Evolutionary conservation across 1,140 invertebrate species (phyloP).

Genomic region (Neodiprion lecontei): DNA sequence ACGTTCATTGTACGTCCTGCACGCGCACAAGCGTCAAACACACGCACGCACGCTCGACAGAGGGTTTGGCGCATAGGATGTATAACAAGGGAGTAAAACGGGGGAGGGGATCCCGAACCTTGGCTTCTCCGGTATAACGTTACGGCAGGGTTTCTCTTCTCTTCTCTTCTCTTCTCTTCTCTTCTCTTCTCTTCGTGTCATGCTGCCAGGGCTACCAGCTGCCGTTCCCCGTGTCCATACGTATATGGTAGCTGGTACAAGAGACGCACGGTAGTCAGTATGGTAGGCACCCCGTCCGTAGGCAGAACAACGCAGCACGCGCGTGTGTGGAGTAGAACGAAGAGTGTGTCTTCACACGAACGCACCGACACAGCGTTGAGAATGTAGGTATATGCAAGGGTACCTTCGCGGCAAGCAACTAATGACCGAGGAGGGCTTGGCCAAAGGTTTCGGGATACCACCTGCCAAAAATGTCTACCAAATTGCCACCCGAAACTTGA

Average conservation of each 20-base stretch:
- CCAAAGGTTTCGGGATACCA: slow-evolving; percentile 5
- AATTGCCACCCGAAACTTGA: slow-evolving; percentile 7
- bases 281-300: too few relatives aligned
- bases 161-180: background rate
- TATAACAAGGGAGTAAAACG: background rate
- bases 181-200: too few relatives aligned
- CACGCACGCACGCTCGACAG: too few relatives aligned
- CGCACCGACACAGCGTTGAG: too few relatives aligned
- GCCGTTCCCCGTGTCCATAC: background rate
- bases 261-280: too few relatives aligned
- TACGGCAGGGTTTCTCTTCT: background rate
- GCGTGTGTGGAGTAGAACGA: background rate
- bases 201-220: background rate
- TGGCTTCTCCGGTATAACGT: background rate
- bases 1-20: background rate
- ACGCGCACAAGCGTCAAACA: too few relatives aligned
- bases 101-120: background rate
- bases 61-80: too few relatives aligned
- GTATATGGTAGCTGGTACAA: too few relatives aligned
- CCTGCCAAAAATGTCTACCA: slow-evolving; percentile 7
- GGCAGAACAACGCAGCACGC: too few relatives aligned
- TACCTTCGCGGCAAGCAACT: background rate
- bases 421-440: background rate
- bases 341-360: background rate
- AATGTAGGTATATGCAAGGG: too few relatives aligned